Conservation (phyloP, 2,797 vertebrate genomes). For the Rallus crepitans region DNA sequence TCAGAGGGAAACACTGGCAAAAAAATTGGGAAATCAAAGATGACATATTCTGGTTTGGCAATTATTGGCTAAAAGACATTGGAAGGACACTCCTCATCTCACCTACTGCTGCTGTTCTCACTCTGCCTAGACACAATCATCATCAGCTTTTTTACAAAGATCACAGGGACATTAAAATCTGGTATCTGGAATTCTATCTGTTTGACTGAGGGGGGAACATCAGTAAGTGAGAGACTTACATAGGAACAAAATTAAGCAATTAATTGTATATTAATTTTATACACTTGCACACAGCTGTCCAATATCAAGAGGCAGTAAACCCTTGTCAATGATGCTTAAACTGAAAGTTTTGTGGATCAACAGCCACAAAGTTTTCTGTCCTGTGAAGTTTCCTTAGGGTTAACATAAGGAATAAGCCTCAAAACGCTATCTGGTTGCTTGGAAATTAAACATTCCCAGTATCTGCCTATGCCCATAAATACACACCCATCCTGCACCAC, state of each 20-base stretch:
- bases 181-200: not conserved
- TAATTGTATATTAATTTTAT: not conserved
- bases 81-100: not conserved
- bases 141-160: not conserved
- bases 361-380: not conserved
- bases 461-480: not conserved
- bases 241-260: not conserved
- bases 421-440: rapidly evolving
- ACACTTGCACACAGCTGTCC: not conserved
- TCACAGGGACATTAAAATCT: not conserved
- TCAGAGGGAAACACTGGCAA: not conserved
- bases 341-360: not conserved
- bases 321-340: rapidly evolving
- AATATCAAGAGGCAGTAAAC: not conserved
- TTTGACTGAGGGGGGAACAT: not conserved
- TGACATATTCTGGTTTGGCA: not conserved
- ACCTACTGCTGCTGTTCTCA: not conserved
- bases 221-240: not conserved
- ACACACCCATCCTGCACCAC: not conserved
- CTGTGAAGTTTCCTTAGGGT: not conserved
- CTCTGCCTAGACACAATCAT: not conserved
- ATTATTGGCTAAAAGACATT: not conserved
- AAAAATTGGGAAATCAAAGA: not conserved
- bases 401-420: not conserved
- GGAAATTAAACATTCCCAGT: not conserved